Evolutionary conservation across 2,888 invertebrate species (phyloP).

Genomic region (Zhuqinia jingwanae): DNA sequence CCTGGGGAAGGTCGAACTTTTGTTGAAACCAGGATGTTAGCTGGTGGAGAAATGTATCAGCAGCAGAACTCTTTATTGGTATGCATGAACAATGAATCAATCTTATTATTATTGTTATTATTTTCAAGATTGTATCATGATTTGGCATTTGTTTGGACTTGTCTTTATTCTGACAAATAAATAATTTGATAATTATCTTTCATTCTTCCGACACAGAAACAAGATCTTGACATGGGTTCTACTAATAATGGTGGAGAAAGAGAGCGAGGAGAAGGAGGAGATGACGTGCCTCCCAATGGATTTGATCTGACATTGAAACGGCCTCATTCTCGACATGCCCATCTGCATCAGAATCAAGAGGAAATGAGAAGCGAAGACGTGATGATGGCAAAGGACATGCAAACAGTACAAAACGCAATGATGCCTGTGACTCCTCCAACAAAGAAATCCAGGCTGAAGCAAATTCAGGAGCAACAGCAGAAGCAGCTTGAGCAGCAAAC

Average conservation of each 20-base stretch:
- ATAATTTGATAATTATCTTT: slow-evolving; percentile 40
- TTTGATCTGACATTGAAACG: slow-evolving; percentile 58
- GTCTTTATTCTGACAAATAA: slow-evolving; percentile 44
- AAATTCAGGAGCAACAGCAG: slow-evolving; percentile 68
- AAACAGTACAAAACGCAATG: background rate
- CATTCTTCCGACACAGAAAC: slow-evolving; percentile 11
- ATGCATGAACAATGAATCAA: slow-evolving; percentile 8
- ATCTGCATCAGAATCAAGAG: slow-evolving; percentile 16
- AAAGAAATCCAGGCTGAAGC: slow-evolving; percentile 71
- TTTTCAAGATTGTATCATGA: too few relatives aligned
- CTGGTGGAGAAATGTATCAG: slow-evolving; percentile 75
- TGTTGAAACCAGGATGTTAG: slow-evolving; percentile 76
- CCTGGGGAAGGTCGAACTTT: slow-evolving; percentile 67
- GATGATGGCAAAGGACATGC: slow-evolving; percentile 10
- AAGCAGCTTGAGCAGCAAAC: slow-evolving; percentile 42
- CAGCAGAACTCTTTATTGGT: slow-evolving; percentile 59
- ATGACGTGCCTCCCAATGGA: slow-evolving; percentile 40
- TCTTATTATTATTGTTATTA: slow-evolving; percentile 8
- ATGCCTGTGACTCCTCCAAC: slow-evolving; percentile 46
- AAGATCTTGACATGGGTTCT: slow-evolving; percentile 29
- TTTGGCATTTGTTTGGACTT: background rate
- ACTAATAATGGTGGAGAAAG: background rate
- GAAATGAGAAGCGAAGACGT: slow-evolving; percentile 25
- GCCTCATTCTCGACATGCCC: slow-evolving; percentile 56
- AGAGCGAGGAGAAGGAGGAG: slow-evolving; percentile 31